phyloP scores from a whole-genome alignment of 2,888 invertebrate species.

The Cryptocephalus moraei region DNA sequence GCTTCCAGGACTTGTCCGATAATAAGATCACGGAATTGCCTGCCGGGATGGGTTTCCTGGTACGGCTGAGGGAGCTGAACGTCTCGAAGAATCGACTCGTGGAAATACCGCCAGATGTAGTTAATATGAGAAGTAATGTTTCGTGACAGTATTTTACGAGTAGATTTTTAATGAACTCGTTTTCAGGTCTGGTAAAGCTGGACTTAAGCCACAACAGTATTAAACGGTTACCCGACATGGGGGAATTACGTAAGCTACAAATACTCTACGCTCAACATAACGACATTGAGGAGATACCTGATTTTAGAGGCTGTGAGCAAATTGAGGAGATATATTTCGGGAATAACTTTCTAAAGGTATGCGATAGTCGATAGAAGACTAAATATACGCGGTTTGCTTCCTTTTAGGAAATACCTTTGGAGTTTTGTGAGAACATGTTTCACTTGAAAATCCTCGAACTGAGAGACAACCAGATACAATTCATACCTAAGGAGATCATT shows the following conservation, averaged over 20 bases:
- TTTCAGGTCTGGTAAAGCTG: slow-evolving; percentile 57
- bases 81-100: slow-evolving; percentile 64
- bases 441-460: slow-evolving; percentile 67
- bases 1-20: slow-evolving; percentile 63
- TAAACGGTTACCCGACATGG: slow-evolving; percentile 52
- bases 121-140: slow-evolving; percentile 63
- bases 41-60: slow-evolving; percentile 73
- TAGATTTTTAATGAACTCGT: not conserved
- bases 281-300: slow-evolving; percentile 63
- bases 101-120: slow-evolving; percentile 71
- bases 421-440: slow-evolving; percentile 61
- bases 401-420: slow-evolving; percentile 54
- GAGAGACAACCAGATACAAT: slow-evolving; percentile 68
- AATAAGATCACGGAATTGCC: slow-evolving; percentile 66
- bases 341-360: slow-evolving; percentile 73
- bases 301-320: slow-evolving; percentile 63
- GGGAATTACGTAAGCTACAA: slow-evolving; percentile 65
- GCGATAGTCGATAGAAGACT: not conserved
- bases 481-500: slow-evolving; percentile 69
- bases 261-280: slow-evolving; percentile 73
- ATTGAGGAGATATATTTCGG: slow-evolving; percentile 75
- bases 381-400: slow-evolving; percentile 18
- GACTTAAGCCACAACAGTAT: slow-evolving; percentile 66
- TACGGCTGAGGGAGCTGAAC: slow-evolving; percentile 62
- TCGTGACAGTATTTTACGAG: not conserved